Percentiles rank a stretch among this genome's conserved stretches.
Evolutionary conservation across 2,113 vertebrate genomes (phyloP).

Genomic region (Atherinomorus stipes): DNA sequence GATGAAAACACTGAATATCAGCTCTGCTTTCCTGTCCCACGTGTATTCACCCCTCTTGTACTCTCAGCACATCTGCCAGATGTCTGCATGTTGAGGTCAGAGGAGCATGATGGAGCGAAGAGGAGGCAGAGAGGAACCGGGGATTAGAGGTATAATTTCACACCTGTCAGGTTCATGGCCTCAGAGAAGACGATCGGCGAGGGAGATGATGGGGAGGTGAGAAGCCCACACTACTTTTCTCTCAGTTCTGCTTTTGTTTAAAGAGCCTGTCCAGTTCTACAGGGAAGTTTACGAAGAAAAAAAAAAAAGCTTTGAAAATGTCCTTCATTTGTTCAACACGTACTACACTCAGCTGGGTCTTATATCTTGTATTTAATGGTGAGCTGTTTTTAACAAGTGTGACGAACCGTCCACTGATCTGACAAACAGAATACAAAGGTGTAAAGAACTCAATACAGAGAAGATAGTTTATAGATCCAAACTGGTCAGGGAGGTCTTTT

Average conservation of each 20-base stretch:
- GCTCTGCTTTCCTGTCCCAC: neutral
- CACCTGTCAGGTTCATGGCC: constrained; percentile 54
- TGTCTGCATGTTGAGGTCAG: constrained; percentile 54
- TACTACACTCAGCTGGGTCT: neutral
- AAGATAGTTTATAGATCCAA: too few relatives aligned
- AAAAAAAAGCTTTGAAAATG: neutral
- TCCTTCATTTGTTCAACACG: neutral
- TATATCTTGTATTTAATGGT: too few relatives aligned
- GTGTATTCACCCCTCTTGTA: neutral
- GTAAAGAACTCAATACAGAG: too few relatives aligned
- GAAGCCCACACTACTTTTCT: constrained; percentile 19
- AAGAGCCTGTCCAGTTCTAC: constrained; percentile 10
- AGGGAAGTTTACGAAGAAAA: neutral
- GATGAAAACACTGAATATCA: neutral
- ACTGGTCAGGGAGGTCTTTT: too few relatives aligned
- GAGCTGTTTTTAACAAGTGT: too few relatives aligned
- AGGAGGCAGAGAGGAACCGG: constrained; percentile 17
- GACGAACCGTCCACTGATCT: too few relatives aligned
- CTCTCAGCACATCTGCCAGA: constrained; percentile 38
- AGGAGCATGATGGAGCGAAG: constrained; percentile 10
- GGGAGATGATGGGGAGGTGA: constrained; percentile 33
- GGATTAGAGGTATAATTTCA: constrained; percentile 52
- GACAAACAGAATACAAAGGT: too few relatives aligned
- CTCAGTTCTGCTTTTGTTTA: constrained; percentile 41
- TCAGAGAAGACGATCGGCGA: constrained; percentile 21